Evolutionary conservation across 2,888 invertebrate genomes (phyloP).

Genomic region (Baronia brevicornis): DNA sequence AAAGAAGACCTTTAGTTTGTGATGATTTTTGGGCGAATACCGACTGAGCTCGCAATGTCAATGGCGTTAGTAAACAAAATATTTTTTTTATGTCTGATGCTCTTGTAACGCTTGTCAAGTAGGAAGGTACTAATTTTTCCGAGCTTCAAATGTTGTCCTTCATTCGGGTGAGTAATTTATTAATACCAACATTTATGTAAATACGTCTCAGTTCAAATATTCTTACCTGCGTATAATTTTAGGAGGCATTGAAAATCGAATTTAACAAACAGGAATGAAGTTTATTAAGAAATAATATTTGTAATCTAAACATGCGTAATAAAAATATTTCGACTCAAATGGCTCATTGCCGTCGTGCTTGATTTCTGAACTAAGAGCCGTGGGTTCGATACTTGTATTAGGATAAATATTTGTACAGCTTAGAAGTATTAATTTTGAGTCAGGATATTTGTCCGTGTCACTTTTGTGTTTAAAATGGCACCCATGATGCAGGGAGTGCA

Average conservation of each 20-base stretch:
- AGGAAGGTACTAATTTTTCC: neutral
- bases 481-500: too few relatives aligned
- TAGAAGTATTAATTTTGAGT: too few relatives aligned
- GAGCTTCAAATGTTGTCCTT: conserved; percentile 43
- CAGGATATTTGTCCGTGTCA: too few relatives aligned
- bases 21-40: conserved; percentile 52
- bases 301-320: conserved; percentile 11
- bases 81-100: neutral
- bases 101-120: neutral
- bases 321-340: too few relatives aligned
- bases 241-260: conserved; percentile 13
- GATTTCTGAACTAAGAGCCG: too few relatives aligned
- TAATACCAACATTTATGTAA: conserved; percentile 4
- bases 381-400: too few relatives aligned
- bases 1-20: conserved; percentile 46
- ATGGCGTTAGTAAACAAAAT: conserved; percentile 28
- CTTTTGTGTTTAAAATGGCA: too few relatives aligned
- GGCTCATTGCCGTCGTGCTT: too few relatives aligned
- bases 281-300: too few relatives aligned
- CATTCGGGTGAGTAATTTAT: conserved; percentile 62
- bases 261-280: too few relatives aligned
- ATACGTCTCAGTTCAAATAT: conserved; percentile 14
- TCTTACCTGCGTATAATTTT: conserved; percentile 14
- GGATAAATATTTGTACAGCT: too few relatives aligned
- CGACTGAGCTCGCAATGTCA: conserved; percentile 47